A percentile compares a stretch with the other conserved stretches of the same genome.
These are phyloP conservation scores for Ameiurus melas DNA, from an alignment of 2,113 vertebrate species.

Conservation along the genomic window DNA sequence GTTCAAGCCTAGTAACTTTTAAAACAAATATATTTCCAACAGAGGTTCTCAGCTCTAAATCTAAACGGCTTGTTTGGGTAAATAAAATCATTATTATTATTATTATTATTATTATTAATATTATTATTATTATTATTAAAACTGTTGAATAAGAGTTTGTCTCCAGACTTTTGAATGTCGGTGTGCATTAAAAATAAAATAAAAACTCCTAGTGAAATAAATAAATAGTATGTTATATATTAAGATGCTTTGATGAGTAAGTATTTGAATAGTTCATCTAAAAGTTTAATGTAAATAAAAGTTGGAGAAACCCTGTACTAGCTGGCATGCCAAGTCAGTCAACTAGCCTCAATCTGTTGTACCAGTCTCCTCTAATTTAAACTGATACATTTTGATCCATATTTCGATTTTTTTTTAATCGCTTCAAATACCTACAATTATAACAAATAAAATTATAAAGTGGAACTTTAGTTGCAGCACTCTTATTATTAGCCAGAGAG, in stretches of 20 bases:
- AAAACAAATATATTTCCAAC: neutral
- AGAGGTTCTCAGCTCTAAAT: neutral
- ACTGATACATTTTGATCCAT: neutral
- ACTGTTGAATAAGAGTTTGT: neutral
- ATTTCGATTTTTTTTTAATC: neutral
- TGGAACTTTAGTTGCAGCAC: neutral
- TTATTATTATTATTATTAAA: too few species aligned
- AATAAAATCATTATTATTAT: neutral
- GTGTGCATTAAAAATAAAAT: neutral
- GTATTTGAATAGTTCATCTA: neutral
- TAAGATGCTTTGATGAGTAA: neutral
- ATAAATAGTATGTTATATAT: neutral
- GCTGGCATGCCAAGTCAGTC: neutral
- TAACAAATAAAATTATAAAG: neutral
- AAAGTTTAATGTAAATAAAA: neutral
- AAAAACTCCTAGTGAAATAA: neutral
- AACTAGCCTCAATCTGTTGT: neutral
- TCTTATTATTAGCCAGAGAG: neutral
- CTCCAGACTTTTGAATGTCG: neutral
- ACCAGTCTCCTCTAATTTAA: neutral
- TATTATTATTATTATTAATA: too few species aligned
- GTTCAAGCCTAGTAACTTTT: neutral
- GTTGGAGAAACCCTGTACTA: neutral
- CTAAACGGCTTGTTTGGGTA: neutral
- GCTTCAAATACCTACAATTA: neutral